Conservation (phyloP, 2,113 vertebrate genomes). For the Gnathonemus longibarbis region DNA sequence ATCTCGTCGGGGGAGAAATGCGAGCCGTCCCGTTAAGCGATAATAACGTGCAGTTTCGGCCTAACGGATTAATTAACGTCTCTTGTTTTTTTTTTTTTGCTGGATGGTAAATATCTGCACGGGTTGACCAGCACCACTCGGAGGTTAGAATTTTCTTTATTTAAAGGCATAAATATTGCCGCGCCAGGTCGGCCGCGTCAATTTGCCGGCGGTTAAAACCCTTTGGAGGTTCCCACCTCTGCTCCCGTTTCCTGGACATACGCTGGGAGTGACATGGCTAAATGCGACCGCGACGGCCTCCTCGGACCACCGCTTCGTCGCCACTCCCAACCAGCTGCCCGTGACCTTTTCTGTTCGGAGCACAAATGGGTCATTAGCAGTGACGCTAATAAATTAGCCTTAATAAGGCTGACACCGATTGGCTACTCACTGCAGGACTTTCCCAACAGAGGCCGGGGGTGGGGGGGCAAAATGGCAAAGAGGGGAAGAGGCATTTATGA, state of each 20-base stretch:
- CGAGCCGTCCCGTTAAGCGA: neutral
- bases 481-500: conserved; percentile 40
- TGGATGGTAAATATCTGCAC: neutral
- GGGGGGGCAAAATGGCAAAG: conserved; percentile 49
- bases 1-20: neutral
- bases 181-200: conserved; percentile 22
- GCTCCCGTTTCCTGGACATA: conserved; percentile 50
- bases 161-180: neutral
- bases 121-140: neutral
- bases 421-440: conserved; percentile 53
- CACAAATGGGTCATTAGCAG: conserved; percentile 63
- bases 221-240: conserved; percentile 40
- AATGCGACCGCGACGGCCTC: conserved; percentile 52
- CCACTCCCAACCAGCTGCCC: conserved; percentile 44
- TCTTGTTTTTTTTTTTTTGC: neutral
- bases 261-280: conserved; percentile 59
- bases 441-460: neutral
- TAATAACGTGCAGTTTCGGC: neutral
- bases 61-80: conserved; percentile 2
- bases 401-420: conserved; percentile 60
- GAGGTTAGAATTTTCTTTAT: conserved; percentile 4
- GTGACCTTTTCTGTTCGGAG: conserved; percentile 61
- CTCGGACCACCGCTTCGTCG: conserved; percentile 45
- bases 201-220: conserved; percentile 58
- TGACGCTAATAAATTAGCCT: conserved; percentile 70